Evolutionary conservation across 2,797 vertebrate species (phyloP), one percentile per base, ranked within the genome.

Genomic region (Leptoclinus maculatus): DNA sequence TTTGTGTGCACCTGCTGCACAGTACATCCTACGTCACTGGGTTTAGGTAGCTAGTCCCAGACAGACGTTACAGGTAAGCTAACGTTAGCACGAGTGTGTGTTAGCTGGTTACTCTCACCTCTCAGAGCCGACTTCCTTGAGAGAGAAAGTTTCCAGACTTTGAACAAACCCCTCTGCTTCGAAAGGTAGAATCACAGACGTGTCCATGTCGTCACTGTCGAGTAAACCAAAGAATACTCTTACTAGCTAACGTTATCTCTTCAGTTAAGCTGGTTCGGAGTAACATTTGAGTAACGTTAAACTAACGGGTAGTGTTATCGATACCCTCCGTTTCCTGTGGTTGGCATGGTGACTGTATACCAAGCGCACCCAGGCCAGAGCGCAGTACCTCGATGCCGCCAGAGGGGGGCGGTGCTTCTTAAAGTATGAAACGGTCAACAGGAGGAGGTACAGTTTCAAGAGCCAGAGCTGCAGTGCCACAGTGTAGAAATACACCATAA

Each of bases 161-260:
- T 83, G 93, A 64, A 97, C 88, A 70, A 96, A 92, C 8, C 83
- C 92, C 7, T 97, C 97, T 0, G 96, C 96, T 78, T 98, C 97
- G 1, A 88, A 92, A 0, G 95, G 94, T 1, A 95, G 36, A 67
- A 97, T 66, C 0, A 94, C 83, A 3, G 78, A 69, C 3, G 82
- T 13, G 19, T 94, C 91, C 94, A 95, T 95, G 9, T 66, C 4
- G 12, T 34, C 32, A 0, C 1, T 32, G 7, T 12, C 0, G 53
- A 23, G 1, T 3, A 19, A 39, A 51, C 16, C n/a, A 49, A 7
- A 32, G n/a, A 45, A 9, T 2, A 34, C 7, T 34, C 9, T 32
- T 0, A 21, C 36, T 16, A 23, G 38, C 14, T 9, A 1, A 7
- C 3, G 3, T 34, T 65, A 34, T 32, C 29, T 32, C 29, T 32